Evolutionary conservation across 2,888 invertebrate species (phyloP).

Genomic region (Gari tellinella): DNA sequence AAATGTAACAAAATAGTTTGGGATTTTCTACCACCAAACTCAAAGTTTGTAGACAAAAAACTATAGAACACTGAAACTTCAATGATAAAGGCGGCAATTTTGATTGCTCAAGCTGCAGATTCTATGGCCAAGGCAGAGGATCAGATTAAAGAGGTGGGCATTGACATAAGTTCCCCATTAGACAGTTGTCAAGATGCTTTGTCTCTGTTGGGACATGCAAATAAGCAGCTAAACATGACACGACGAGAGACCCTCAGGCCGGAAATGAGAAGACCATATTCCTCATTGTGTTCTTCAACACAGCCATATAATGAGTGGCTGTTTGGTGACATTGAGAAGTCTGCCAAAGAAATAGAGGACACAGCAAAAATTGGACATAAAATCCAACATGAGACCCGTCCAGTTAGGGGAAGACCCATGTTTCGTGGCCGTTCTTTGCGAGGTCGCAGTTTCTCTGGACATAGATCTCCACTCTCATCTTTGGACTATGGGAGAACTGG

Average conservation of each 20-base stretch:
- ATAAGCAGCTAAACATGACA: conserved; percentile 8
- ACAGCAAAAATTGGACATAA: conserved; percentile 10
- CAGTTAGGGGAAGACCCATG: background rate
- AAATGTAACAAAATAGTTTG: conserved; percentile 15
- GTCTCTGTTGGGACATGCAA: conserved; percentile 13
- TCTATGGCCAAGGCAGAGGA: background rate
- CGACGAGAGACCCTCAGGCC: background rate
- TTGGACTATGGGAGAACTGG: background rate
- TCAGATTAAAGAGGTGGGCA: conserved; percentile 2
- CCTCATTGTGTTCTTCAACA: background rate
- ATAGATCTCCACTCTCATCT: background rate
- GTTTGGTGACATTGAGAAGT: conserved; percentile 14
- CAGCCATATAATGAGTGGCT: conserved; percentile 3
- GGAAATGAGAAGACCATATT: conserved; percentile 1
- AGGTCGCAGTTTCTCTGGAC: background rate
- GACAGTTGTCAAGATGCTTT: background rate
- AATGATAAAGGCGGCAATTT: conserved; percentile 2
- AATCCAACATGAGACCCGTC: background rate
- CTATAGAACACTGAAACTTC: conserved; percentile 8
- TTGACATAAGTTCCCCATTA: background rate
- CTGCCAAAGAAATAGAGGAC: conserved; percentile 12
- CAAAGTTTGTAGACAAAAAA: conserved; percentile 8
- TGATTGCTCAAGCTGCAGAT: conserved; percentile 1
- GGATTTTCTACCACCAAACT: background rate
- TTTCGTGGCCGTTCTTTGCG: conserved; percentile 7